These are phyloP conservation scores for Hemistola chrysoprasaria DNA, from an alignment of 2,888 invertebrate species.

Conservation along the genomic window DNA sequence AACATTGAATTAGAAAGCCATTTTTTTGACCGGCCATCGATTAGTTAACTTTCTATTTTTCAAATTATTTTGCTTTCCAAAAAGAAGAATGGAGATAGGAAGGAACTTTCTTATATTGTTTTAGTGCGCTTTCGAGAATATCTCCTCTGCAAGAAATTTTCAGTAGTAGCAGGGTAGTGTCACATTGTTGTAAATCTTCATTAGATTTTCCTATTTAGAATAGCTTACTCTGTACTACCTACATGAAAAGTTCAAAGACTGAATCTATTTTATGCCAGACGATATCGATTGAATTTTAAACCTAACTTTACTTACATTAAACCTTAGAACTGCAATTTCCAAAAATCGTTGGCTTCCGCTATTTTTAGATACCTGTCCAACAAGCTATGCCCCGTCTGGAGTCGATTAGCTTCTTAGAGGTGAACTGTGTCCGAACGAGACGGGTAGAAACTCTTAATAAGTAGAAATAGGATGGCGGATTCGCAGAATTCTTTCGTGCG, in stretches of 20 bases:
- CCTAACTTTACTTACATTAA: constrained; percentile 2
- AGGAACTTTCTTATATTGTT: no score
- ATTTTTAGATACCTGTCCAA: constrained; percentile 78
- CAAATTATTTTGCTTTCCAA: constrained; percentile 8
- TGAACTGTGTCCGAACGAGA: constrained; percentile 74
- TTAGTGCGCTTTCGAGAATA: no score
- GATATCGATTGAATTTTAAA: no score
- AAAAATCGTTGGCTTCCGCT: constrained; percentile 64
- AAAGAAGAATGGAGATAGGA: neutral
- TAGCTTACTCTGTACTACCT: no score
- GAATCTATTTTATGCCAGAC: no score
- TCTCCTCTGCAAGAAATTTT: no score
- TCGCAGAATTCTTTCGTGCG: constrained; percentile 67
- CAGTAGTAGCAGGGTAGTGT: no score
- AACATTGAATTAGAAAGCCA: constrained; percentile 28
- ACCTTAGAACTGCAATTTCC: constrained; percentile 45
- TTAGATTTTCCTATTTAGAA: no score
- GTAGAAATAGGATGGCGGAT: constrained; percentile 67
- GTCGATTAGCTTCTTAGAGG: constrained; percentile 74
- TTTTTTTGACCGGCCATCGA: constrained; percentile 10
- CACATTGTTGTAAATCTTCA: no score
- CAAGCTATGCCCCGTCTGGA: constrained; percentile 71
- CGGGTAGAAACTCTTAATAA: constrained; percentile 50
- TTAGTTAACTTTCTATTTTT: constrained; percentile 13
- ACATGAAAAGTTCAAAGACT: no score